Conservation (phyloP, 35 echinoderm and acorn worm species). For the Nesometra sesokonis region DNA sequence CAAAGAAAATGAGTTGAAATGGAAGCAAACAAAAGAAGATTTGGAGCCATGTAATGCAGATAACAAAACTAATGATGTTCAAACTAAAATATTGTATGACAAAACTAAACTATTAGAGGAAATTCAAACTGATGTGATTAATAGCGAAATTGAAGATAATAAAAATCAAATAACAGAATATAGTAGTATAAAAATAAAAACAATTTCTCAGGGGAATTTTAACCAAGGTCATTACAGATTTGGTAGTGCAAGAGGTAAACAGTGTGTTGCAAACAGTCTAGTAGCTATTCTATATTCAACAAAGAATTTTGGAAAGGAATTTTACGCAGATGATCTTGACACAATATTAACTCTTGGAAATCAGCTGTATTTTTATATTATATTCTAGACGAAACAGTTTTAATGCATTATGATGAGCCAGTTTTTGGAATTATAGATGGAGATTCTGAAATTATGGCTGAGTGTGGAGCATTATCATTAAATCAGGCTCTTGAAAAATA, state of each 20-base stretch:
- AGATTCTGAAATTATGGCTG: background rate
- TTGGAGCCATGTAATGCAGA: too few species aligned
- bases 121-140: too few species aligned
- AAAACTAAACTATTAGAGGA: too few species aligned
- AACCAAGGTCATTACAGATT: slow-evolving; percentile 21
- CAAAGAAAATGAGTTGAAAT: too few species aligned
- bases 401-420: background rate
- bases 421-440: slow-evolving; percentile 28
- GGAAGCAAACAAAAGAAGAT: too few species aligned
- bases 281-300: slow-evolving; percentile 23
- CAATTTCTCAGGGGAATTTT: slow-evolving; percentile 16
- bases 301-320: slow-evolving; percentile 7
- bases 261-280: slow-evolving; percentile 25
- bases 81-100: too few species aligned
- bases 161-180: background rate
- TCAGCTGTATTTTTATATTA: slow-evolving; percentile 17
- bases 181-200: background rate
- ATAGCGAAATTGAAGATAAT: too few species aligned
- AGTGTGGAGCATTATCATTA: slow-evolving; percentile 16
- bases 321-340: slow-evolving; percentile 10
- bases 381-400: slow-evolving; percentile 6
- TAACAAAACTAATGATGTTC: too few species aligned
- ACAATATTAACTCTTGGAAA: slow-evolving; percentile 26
- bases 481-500: slow-evolving; percentile 17
- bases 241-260: background rate